Percentiles rank a stretch among this genome's conserved stretches.
phyloP scores from a whole-genome alignment of 2,888 invertebrate genomes.

The Drosophila prostipennis region DNA sequence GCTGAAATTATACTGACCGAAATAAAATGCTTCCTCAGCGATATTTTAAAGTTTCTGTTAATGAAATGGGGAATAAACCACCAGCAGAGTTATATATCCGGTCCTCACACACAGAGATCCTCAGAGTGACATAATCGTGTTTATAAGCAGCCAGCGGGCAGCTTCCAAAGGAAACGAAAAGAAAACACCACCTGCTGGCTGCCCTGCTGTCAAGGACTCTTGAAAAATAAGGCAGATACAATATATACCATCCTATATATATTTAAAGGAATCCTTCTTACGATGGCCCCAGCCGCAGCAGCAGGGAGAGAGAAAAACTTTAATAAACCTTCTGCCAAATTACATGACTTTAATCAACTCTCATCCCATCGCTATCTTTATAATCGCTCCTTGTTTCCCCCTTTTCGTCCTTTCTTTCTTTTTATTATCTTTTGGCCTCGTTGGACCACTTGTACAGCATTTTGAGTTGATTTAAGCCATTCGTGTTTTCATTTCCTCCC shows the following conservation, averaged over 20 bases:
- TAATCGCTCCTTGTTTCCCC: slow-evolving; percentile 27
- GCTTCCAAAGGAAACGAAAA: neutral
- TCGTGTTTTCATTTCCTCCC: slow-evolving; percentile 17
- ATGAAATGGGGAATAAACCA: slow-evolving; percentile 12
- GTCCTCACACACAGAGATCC: neutral
- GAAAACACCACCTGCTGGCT: slow-evolving; percentile 40
- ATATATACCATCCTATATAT: neutral
- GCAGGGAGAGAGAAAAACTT: neutral
- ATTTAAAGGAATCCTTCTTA: neutral
- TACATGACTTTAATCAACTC: slow-evolving; percentile 43
- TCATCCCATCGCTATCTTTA: slow-evolving; percentile 10
- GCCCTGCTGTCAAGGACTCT: neutral
- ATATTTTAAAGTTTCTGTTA: slow-evolving; percentile 13
- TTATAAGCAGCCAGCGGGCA: slow-evolving; percentile 5
- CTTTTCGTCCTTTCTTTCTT: neutral
- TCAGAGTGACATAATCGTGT: slow-evolving; percentile 30
- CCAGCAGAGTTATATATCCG: slow-evolving; percentile 18
- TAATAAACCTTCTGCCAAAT: slow-evolving; percentile 23
- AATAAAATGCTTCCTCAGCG: neutral
- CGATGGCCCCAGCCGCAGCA: neutral
- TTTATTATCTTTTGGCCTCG: slow-evolving; percentile 13
- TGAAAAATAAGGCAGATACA: neutral
- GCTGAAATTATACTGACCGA: slow-evolving; percentile 9
- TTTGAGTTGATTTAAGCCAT: slow-evolving; percentile 44
- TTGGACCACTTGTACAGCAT: slow-evolving; percentile 23